Evolutionary conservation across 2,888 invertebrate species (phyloP).

Genomic region (Clepsis dumicolana): DNA sequence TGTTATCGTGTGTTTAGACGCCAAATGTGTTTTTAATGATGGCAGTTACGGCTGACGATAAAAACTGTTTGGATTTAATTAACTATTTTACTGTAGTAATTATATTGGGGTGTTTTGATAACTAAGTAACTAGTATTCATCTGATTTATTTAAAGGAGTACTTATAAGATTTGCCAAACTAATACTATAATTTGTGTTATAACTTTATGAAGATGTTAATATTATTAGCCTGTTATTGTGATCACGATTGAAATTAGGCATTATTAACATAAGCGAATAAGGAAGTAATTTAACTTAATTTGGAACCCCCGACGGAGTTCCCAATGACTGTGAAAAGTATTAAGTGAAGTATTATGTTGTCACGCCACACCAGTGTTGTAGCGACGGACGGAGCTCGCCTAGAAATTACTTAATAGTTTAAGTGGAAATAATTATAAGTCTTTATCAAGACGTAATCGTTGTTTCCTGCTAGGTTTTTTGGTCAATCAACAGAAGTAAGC

Average conservation of each 20-base stretch:
- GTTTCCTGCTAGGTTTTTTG: constrained; percentile 1
- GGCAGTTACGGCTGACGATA: neutral
- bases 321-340: constrained; percentile 20
- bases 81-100: neutral
- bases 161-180: no score
- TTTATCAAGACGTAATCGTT: constrained; percentile 2
- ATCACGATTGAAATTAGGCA: no score
- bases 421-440: constrained; percentile 13
- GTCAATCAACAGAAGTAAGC: neutral
- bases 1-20: neutral
- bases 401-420: constrained; percentile 8
- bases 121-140: neutral
- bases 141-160: no score
- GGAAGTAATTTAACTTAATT: constrained; percentile 18
- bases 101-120: no score
- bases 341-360: constrained; percentile 17
- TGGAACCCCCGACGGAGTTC: neutral
- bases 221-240: no score
- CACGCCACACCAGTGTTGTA: constrained; percentile 18
- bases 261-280: no score
- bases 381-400: neutral
- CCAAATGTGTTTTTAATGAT: constrained; percentile 16
- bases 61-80: no score
- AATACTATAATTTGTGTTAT: no score
- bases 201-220: no score